These are phyloP conservation scores for Epizoanthus ramosus DNA, from an alignment of 92 coral and sea anemone genomes.

Conservation along the genomic window DNA sequence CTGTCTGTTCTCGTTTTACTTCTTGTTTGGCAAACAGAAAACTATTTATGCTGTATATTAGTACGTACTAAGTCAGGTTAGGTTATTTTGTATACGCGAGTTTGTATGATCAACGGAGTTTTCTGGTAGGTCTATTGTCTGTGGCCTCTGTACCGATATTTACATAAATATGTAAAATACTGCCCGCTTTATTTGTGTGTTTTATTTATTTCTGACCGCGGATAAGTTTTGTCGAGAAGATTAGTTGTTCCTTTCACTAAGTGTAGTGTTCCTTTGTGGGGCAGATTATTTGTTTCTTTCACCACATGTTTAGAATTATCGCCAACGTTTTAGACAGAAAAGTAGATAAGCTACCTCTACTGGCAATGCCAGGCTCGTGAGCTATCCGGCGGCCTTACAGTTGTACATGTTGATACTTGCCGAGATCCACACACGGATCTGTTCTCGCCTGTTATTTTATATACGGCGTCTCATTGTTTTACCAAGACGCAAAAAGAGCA, in stretches of 20 bases:
- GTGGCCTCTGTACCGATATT: neutral
- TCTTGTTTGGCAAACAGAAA: neutral
- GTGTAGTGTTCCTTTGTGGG: too few species aligned
- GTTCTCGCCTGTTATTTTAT: too few species aligned
- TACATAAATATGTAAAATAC: conserved; percentile 22
- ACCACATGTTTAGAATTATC: too few species aligned
- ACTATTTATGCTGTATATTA: neutral
- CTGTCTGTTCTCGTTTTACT: neutral
- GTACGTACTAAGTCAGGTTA: neutral
- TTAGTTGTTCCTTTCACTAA: neutral
- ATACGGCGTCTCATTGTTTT: too few species aligned
- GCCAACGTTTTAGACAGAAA: too few species aligned
- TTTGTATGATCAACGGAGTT: neutral
- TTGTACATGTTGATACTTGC: too few species aligned
- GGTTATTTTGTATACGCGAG: neutral
- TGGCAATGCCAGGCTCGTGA: too few species aligned
- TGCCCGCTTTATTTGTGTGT: neutral
- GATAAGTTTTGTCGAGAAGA: neutral
- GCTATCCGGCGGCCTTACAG: too few species aligned
- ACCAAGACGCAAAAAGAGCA: too few species aligned
- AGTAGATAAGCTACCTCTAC: too few species aligned
- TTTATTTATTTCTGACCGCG: neutral
- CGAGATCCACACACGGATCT: too few species aligned
- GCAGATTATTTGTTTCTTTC: neutral
- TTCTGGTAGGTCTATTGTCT: neutral